Percentiles rank a stretch among this genome's conserved stretches.
Evolutionary conservation across 2,888 invertebrate genomes (phyloP).

Genomic region (Ormyrus pomaceus): DNA sequence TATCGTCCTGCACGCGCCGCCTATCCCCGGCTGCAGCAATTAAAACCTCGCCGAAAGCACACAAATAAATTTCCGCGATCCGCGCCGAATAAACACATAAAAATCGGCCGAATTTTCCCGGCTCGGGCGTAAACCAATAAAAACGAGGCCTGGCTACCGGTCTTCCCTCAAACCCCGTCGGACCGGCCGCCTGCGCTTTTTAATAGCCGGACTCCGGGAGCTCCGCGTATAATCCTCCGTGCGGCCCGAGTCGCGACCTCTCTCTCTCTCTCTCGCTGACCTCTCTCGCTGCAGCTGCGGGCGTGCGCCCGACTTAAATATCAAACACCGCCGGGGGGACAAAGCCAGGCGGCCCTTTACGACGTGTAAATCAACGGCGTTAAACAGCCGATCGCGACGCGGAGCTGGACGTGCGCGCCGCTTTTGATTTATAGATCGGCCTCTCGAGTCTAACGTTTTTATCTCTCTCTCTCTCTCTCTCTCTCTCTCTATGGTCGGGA

Average conservation of each 20-base stretch:
- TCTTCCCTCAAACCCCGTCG: not conserved
- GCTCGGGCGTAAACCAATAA: not conserved
- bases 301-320: too few relatives aligned
- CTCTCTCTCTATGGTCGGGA: not conserved
- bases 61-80: too few relatives aligned
- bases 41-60: too few relatives aligned
- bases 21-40: too few relatives aligned
- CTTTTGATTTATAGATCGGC: too few relatives aligned
- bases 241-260: not conserved
- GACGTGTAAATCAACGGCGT: constrained; percentile 66
- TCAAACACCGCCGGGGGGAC: too few relatives aligned
- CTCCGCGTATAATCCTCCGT: not conserved
- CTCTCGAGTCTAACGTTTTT: not conserved
- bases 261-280: constrained; percentile 13
- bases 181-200: constrained; percentile 19
- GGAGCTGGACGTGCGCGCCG: too few relatives aligned
- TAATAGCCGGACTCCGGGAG: not conserved
- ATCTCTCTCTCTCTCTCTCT: constrained; percentile 15
- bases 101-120: too few relatives aligned
- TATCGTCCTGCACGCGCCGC: too few relatives aligned
- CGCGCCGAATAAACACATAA: too few relatives aligned
- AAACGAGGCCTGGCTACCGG: constrained; percentile 21
- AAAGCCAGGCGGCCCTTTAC: constrained; percentile 56
- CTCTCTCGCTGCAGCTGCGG: constrained; percentile 41
- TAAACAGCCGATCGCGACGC: constrained; percentile 46